A percentile compares a stretch with the other conserved stretches of the same genome.
Evolutionary conservation across 37 sponge, comb jelly and placozoan genomes (phyloP).

Genomic region (Corticium candelabrum): DNA sequence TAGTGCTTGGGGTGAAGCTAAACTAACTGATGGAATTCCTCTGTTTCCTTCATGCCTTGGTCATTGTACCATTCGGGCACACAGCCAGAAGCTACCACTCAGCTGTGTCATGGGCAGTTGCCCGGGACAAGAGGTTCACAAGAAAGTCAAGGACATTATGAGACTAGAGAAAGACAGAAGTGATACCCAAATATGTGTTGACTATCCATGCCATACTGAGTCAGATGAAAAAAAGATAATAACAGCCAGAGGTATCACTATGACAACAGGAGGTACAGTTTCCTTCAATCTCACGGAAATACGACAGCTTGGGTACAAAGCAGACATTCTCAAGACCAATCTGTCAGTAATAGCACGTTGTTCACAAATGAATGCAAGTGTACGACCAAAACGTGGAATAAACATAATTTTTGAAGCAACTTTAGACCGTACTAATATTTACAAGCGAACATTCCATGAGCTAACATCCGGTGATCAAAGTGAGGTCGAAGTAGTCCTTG

Average conservation of each 20-base stretch:
- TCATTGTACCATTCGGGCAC: not conserved
- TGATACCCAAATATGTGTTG: not conserved
- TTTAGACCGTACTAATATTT: not conserved
- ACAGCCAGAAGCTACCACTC: not conserved
- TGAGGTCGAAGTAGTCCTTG: not conserved
- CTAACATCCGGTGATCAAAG: not conserved
- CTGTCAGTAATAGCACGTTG: not conserved
- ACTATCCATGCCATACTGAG: not conserved
- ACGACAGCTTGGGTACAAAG: not conserved
- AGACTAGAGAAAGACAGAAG: not conserved
- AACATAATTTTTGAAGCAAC: not conserved
- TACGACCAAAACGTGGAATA: too few relatives aligned
- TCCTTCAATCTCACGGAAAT: not conserved
- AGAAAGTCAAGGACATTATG: not conserved
- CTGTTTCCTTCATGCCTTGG: not conserved
- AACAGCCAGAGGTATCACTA: not conserved
- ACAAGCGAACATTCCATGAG: not conserved
- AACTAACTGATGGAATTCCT: not conserved
- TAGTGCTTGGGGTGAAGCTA: not conserved
- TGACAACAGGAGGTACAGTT: not conserved
- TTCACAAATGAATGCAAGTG: not conserved
- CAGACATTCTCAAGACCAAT: not conserved
- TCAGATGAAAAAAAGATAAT: not conserved
- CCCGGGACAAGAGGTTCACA: not conserved
- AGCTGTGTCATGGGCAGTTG: not conserved